A percentile compares a stretch with the other conserved stretches of the same genome.
These are phyloP conservation scores for Aporophyla nigra DNA, from an alignment of 2,888 invertebrate species.

Conservation along the genomic window DNA sequence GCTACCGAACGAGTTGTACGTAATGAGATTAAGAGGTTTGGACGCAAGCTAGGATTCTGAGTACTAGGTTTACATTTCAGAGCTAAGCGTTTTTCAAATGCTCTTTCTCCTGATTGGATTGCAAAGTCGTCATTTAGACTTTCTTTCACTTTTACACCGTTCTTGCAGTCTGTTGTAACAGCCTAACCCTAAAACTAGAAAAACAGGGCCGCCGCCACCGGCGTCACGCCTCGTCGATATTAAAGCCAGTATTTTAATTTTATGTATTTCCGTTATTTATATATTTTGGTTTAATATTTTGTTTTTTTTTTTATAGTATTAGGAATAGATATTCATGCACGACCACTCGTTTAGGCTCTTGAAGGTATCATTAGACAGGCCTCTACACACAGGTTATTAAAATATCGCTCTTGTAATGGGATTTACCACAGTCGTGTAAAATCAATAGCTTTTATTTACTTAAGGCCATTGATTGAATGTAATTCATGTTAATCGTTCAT, in stretches of 20 bases:
- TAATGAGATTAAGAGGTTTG: slow-evolving; percentile 36
- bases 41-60: slow-evolving; percentile 31
- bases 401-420: too few relatives aligned
- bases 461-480: slow-evolving; percentile 6
- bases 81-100: not conserved
- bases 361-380: not conserved
- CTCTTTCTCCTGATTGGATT: not conserved
- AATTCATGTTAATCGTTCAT: not conserved
- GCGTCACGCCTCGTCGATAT: not conserved
- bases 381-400: too few relatives aligned
- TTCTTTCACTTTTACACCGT: not conserved
- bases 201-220: not conserved
- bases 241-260: not conserved
- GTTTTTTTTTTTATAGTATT: too few relatives aligned
- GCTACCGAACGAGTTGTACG: slow-evolving; percentile 8
- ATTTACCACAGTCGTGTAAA: not conserved
- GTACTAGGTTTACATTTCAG: not conserved
- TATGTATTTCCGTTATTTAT: too few relatives aligned
- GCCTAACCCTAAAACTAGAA: not conserved
- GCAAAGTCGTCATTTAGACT: not conserved
- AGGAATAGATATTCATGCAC: too few relatives aligned
- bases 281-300: too few relatives aligned
- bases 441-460: not conserved
- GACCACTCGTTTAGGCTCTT: not conserved
- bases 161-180: not conserved